Evolutionary conservation across 2,113 vertebrate species (phyloP), one percentile per base, ranked within the genome.

Genomic region (Papio anubis): DNA sequence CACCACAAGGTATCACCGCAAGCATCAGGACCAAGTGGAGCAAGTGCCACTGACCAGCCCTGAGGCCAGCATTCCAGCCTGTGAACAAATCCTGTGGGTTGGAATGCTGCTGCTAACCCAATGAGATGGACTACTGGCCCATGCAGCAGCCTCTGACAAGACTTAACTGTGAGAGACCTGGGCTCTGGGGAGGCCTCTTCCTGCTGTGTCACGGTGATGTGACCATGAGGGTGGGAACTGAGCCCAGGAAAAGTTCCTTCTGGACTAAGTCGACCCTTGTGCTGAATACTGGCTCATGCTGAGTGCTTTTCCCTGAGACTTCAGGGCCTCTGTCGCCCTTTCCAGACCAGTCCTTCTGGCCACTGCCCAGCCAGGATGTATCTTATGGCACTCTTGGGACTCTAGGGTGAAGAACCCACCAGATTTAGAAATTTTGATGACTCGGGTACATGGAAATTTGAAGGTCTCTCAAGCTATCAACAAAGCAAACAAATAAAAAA

Each of bases 141-240:
- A 12, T 48, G 76, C 38, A 16, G 96, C 90, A 96, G 73, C 75
- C 92, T 84, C 97, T 43, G 76, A 76, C 81, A 76, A 35, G 72
- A 64, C 85, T 98, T 98, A 98, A 97, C 97, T 98, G 78, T 97
- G 97, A 97, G 97, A 98, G 96, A 97, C 97, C 97, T 96, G 93
- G 95, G 96, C 97, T 96, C 98, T 96, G 59, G 97, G 97, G 97
- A 98, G 87, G 61, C 59, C 3, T 20, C 82, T 97, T 98, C 98
- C 97, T 95, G 95, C 95, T 85, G 92, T 81, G 90, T 98, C 97
- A 96, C 70, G 1, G 6, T 79, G 92, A 85, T 97, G 92, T 96
- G 97, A 97, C 95, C 95, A 38, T 6, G 27, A 95, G 96, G 95
- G 88, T 97, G 97, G 97, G 97, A 97, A 97, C 94, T 0, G 25